phyloP scores from a whole-genome alignment of 2,113 vertebrate genomes.

The Laticauda colubrina region DNA sequence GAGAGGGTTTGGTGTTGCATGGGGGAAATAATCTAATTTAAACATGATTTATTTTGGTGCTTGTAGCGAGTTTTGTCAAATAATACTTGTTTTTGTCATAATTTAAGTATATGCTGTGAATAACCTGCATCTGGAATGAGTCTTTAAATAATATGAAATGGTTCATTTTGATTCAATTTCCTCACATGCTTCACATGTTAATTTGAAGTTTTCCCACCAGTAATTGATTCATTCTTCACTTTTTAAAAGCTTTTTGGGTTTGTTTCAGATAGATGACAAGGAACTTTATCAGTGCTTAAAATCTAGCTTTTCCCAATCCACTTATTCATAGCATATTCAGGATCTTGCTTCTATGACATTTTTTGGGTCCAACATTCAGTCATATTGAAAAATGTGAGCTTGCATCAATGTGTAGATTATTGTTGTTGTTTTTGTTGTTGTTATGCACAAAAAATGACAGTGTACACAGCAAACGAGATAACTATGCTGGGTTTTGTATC shows the following conservation, averaged over 20 bases:
- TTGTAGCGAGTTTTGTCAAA: slow-evolving; percentile 16
- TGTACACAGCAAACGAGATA: too few species aligned
- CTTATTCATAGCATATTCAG: not conserved
- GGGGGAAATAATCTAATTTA: not conserved
- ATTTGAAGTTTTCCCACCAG: not conserved
- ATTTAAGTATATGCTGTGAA: not conserved
- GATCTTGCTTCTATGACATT: not conserved
- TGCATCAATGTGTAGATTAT: not conserved
- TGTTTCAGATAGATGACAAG: not conserved
- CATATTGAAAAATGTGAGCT: not conserved
- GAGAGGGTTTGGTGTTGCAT: not conserved
- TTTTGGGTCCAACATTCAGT: not conserved
- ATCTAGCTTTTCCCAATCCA: not conserved
- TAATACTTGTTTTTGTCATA: slow-evolving; percentile 11
- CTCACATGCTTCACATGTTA: not conserved
- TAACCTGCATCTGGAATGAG: not conserved
- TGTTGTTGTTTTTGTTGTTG: too few species aligned
- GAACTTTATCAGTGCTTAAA: not conserved
- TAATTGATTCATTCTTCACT: not conserved
- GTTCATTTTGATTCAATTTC: not conserved
- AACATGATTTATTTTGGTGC: not conserved
- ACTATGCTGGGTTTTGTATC: too few species aligned
- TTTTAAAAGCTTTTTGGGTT: not conserved
- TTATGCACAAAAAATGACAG: too few species aligned
- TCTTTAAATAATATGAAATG: not conserved